Base-by-base conservation (phyloP, 1,140 invertebrate species). In the Drosophila nasuta region DNA sequence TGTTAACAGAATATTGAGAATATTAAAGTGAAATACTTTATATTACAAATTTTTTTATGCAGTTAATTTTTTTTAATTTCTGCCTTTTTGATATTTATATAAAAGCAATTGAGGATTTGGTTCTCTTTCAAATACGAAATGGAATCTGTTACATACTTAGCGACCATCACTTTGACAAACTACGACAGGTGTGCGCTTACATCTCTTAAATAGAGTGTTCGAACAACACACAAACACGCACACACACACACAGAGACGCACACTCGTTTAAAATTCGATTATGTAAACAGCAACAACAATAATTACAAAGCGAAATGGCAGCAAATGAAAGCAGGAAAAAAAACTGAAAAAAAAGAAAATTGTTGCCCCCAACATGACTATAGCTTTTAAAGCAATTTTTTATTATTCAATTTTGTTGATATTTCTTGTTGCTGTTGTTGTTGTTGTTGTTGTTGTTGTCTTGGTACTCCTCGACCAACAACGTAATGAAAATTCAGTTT, bases 401-500 rank as follows among this genome's bases (percentile, higher is more conserved):
- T 67, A 60, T 67, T 66, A 58, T 71, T 28, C 51, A 33, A 49
- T 69, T 75, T 51, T 62, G 51, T 38, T 33, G 45, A 15, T 54
- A 54, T 71, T 54, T 20, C 25, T 54, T 35, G 28, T 8, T 49
- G 48, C 1, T 25, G 48, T 10, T 20, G 48, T 25, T 49, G 8
- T 52, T 52, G 20, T 70, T 35, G 48, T 10, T 20, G 48, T 25
- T 49, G 8, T 52, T 52, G 20, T 70, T 35, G 35, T 57, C 59
- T 62, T 62, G 71, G 28, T 67, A 65, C 72, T 65, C 52, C 41
- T 60, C 62, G 75, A 67, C 68, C 75, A 48, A 15, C 68, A 70
- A 74, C 86, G 81, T 81, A 88, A 88, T 88, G 81, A 77, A 89
- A 89, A 89, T 89, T 89, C 86, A 85, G 85, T 85, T 89, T 89